Evolutionary conservation across 2,113 vertebrate genomes (phyloP).

Genomic region (Xiphophorus couchianus): DNA sequence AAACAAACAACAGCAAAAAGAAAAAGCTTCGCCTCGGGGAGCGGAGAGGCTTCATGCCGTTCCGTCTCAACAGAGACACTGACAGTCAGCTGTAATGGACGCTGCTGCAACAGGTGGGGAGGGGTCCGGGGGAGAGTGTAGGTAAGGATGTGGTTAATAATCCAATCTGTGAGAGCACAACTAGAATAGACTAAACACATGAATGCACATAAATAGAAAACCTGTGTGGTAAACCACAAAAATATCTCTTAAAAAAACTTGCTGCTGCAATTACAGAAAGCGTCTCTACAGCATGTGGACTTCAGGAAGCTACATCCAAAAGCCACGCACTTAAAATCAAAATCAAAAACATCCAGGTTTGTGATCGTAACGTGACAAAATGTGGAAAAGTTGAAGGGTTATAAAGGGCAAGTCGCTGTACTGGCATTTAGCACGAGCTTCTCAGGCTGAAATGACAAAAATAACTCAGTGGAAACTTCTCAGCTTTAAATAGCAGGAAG

Average conservation of each 20-base stretch:
- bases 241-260: neutral
- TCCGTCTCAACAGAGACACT: slow-evolving; percentile 33
- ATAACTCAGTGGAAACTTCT: slow-evolving; percentile 16
- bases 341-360: neutral
- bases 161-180: neutral
- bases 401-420: too few species aligned
- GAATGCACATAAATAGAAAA: neutral
- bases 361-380: neutral
- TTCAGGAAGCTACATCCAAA: neutral
- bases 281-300: neutral
- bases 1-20: too few species aligned
- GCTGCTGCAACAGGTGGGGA: slow-evolving; percentile 43
- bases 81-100: slow-evolving; percentile 41
- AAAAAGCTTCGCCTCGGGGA: neutral
- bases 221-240: neutral
- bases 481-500: slow-evolving; percentile 29
- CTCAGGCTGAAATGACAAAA: neutral
- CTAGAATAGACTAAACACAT: neutral
- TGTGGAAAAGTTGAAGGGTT: neutral
- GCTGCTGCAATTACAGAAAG: too few species aligned
- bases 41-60: slow-evolving; percentile 19
- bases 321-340: neutral
- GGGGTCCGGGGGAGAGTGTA: neutral
- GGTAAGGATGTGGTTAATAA: too few species aligned
- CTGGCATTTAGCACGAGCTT: neutral